These are phyloP conservation scores for Triops longicaudatus DNA, from an alignment of 1,140 invertebrate genomes.

Conservation along the genomic window DNA sequence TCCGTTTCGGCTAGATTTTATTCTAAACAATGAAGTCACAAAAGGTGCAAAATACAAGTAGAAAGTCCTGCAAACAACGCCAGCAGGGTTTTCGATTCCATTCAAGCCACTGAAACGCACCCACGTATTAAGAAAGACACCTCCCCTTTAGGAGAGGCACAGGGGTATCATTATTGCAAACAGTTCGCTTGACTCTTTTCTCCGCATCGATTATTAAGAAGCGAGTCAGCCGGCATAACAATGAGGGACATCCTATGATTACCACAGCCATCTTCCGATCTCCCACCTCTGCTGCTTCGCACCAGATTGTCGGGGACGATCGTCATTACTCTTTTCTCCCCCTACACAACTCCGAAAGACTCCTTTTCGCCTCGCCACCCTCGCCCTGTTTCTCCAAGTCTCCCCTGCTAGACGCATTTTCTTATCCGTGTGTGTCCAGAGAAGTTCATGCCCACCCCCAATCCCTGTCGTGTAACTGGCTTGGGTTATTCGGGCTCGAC, in stretches of 20 bases:
- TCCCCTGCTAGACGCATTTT: background rate
- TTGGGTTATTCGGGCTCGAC: slow-evolving; percentile 6
- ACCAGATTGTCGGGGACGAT: slow-evolving; percentile 1
- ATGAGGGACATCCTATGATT: slow-evolving; percentile 4
- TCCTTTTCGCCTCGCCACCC: background rate
- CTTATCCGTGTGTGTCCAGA: background rate
- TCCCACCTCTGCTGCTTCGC: background rate
- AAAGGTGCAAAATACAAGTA: background rate
- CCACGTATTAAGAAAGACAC: background rate
- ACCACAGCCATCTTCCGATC: background rate
- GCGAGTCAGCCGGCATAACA: background rate
- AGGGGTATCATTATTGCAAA: background rate
- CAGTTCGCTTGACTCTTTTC: background rate
- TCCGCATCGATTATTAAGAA: background rate
- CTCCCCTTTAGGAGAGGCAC: background rate
- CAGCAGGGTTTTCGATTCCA: background rate
- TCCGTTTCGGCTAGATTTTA: too few relatives aligned
- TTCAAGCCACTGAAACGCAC: background rate
- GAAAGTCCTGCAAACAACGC: background rate
- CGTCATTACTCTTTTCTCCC: slow-evolving; percentile 3
- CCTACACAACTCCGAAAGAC: background rate
- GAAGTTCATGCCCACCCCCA: background rate
- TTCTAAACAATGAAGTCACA: too few relatives aligned
- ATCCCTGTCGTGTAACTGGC: background rate
- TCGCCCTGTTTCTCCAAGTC: background rate